These are phyloP conservation scores for Tiliacea aurago DNA, from an alignment of 2,888 invertebrate genomes.

Conservation along the genomic window DNA sequence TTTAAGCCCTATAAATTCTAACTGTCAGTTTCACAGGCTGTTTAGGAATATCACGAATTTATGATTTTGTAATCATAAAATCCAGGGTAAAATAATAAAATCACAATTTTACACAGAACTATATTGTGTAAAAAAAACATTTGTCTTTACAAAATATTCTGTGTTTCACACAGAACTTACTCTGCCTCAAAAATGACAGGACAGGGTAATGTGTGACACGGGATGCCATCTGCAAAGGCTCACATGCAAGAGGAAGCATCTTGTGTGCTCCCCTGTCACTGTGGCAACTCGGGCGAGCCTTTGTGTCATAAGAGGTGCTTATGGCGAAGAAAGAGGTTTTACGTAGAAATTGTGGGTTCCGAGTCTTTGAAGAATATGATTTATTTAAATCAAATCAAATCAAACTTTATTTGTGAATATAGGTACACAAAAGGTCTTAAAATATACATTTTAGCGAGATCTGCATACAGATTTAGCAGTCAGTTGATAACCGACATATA, in stretches of 20 bases:
- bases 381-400: neutral
- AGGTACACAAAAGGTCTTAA: too few species aligned
- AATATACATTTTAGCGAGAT: too few species aligned
- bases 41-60: conserved; percentile 1
- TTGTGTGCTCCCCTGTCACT: conserved; percentile 29
- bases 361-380: neutral
- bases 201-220: too few species aligned
- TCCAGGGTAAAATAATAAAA: neutral
- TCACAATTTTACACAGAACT: neutral
- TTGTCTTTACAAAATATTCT: neutral
- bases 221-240: conserved; percentile 21
- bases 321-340: neutral
- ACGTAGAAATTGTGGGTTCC: neutral
- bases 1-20: neutral
- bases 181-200: neutral
- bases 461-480: neutral
- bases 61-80: neutral
- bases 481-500: too few species aligned
- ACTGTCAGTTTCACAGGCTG: neutral
- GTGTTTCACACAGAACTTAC: neutral
- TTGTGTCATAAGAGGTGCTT: conserved; percentile 41
- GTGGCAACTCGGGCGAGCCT: conserved; percentile 19
- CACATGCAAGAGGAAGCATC: neutral
- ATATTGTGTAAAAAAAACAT: too few species aligned
- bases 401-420: too few species aligned